Percentiles rank a stretch among this genome's conserved stretches.
Conservation (phyloP, 2,797 vertebrate genomes). For the Chrysolophus pictus region DNA sequence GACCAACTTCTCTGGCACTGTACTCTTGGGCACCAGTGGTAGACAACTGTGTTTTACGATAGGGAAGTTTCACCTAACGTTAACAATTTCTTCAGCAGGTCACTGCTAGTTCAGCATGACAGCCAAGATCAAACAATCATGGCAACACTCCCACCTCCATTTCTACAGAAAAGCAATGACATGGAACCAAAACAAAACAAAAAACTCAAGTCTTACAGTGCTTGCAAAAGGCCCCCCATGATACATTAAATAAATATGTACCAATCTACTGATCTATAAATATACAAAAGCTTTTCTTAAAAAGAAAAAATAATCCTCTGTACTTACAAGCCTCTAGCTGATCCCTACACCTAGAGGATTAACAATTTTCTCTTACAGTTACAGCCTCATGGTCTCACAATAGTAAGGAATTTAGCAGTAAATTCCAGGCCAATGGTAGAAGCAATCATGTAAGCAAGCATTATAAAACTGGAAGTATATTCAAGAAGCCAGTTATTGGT, state of each 20-base stretch:
- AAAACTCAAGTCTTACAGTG: neutral
- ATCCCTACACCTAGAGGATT: neutral
- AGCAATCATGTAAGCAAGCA: neutral
- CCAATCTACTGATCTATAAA: constrained; percentile 35
- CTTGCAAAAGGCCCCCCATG: neutral
- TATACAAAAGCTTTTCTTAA: constrained; percentile 5
- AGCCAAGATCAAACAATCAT: neutral
- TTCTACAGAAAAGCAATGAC: neutral
- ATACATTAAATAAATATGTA: constrained; percentile 26
- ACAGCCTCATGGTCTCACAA: neutral
- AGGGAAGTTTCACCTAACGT: neutral
- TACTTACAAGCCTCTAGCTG: neutral
- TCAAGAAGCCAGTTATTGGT: neutral
- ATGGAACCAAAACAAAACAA: neutral
- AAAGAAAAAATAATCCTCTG: constrained; percentile 42
- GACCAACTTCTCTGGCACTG: neutral
- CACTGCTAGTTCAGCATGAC: neutral
- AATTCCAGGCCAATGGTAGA: neutral
- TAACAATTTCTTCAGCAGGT: neutral
- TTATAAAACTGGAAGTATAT: neutral
- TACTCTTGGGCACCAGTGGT: neutral
- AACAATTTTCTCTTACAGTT: neutral
- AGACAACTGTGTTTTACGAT: neutral
- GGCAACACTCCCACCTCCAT: accelerated
- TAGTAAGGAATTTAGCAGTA: neutral